Base-by-base conservation (phyloP, 1,140 invertebrate species). In the Drosophila murphyi region DNA sequence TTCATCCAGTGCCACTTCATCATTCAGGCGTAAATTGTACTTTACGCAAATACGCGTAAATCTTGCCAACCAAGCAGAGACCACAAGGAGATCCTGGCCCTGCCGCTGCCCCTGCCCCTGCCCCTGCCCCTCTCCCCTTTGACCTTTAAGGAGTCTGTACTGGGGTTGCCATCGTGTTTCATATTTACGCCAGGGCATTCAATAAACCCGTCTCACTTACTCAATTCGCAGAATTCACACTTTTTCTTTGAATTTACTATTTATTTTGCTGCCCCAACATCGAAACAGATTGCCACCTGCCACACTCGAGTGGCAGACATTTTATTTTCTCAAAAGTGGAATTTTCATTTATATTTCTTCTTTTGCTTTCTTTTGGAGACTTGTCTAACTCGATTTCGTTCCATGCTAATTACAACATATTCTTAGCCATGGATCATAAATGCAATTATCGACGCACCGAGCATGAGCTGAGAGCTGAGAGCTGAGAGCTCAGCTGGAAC, bases 11-110 rank as follows among this genome's bases (percentile, higher is more conserved):
- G 70, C 41, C 75, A 76, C 85, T 89, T 89, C 85, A 89, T 88
- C 85, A 89, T 89, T 89, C 74, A 80, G 68, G 80, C 77, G 80
- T 89, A 85, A 89, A 81, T 83, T 74, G 73, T 57, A 79, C 74
- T 73, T 88, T 85, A 88, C 85, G 85, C 85, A 88, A 88, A 88
- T 88, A 85, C 77, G 86, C 85, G 85, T 89, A 89, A 88, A 88
- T 89, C 85, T 88, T 83, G 68, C 51, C 5, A 48, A 50, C 68
- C 32, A 71, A 43, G 8, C 28, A 20, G 31, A 32, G 41, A 32
- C 41, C 67, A 12, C 12, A 55, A 51, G 61, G 60, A 65, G 54
- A 62, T 45, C 7, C 39, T 43, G 28, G 28, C 56, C 10, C 28
- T 34, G 2, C 60, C 28, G 4, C 43, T 28, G 6, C 32, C 35